Evolutionary conservation across 2,797 vertebrate species (phyloP).

Genomic region (Cossypha heuglini): DNA sequence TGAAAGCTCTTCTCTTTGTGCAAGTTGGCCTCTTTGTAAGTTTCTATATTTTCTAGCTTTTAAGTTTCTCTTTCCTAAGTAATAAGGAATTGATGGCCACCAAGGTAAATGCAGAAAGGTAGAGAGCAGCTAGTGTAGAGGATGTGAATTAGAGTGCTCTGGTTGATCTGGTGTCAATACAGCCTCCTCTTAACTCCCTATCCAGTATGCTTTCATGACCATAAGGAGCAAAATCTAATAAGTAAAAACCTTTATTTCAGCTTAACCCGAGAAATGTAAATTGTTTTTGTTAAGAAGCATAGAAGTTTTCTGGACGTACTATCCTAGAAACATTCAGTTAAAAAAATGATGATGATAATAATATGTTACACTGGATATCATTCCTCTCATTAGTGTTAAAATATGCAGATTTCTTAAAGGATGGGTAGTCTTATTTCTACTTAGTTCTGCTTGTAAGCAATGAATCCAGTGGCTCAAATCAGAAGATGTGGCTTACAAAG

Average conservation of each 20-base stretch:
- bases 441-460: background rate
- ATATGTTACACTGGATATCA: background rate
- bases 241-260: background rate
- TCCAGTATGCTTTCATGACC: background rate
- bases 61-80: background rate
- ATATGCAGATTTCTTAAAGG: background rate
- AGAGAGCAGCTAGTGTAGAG: background rate
- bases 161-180: background rate
- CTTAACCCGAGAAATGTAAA: background rate
- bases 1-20: background rate
- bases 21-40: background rate
- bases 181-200: background rate
- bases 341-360: accelerated
- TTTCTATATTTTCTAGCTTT: background rate
- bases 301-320: background rate
- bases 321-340: background rate
- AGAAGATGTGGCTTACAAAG: background rate
- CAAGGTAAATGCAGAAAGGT: background rate
- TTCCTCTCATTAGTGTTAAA: background rate
- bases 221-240: background rate
- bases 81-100: background rate
- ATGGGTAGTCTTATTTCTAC: background rate
- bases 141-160: background rate
- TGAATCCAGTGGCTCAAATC: background rate
- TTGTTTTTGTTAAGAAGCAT: background rate